These are phyloP conservation scores for Xylophagus ater DNA, from an alignment of 2,888 invertebrate species.

Conservation along the genomic window DNA sequence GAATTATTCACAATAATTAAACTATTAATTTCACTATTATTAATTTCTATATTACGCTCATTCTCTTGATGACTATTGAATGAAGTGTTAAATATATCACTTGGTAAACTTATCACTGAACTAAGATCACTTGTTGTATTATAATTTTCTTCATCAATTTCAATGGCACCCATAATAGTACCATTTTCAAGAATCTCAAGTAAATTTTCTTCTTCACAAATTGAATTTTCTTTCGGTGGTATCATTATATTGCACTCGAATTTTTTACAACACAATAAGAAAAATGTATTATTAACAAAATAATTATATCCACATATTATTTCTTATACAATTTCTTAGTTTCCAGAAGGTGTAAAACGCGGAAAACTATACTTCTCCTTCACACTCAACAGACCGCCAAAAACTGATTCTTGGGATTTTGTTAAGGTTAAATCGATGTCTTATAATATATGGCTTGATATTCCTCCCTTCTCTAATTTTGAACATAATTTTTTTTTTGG, in stretches of 20 bases:
- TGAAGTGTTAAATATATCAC: slow-evolving; percentile 11
- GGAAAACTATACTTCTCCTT: slow-evolving; percentile 2
- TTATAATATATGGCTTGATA: no score
- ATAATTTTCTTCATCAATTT: slow-evolving; percentile 22
- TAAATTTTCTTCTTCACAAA: slow-evolving; percentile 7
- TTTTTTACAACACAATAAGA: neutral
- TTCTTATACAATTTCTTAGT: no score
- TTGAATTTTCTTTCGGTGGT: neutral
- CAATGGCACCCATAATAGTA: slow-evolving; percentile 32
- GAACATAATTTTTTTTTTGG: no score
- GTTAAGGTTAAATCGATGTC: neutral
- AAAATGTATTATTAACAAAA: no score
- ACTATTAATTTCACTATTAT: neutral
- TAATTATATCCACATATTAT: no score
- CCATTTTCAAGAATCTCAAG: slow-evolving; percentile 32
- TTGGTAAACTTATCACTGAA: slow-evolving; percentile 9
- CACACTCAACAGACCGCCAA: slow-evolving; percentile 13
- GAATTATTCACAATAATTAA: no score
- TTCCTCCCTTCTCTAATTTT: no score
- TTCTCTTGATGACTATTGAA: slow-evolving; percentile 21
- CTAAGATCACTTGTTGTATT: neutral
- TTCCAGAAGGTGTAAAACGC: neutral
- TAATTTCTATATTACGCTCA: neutral
- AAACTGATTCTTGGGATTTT: slow-evolving; percentile 14
- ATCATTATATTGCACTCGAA: slow-evolving; percentile 6